Base-by-base conservation (phyloP, 2,797 vertebrate genomes). In the Rhodeus uyekii region DNA sequence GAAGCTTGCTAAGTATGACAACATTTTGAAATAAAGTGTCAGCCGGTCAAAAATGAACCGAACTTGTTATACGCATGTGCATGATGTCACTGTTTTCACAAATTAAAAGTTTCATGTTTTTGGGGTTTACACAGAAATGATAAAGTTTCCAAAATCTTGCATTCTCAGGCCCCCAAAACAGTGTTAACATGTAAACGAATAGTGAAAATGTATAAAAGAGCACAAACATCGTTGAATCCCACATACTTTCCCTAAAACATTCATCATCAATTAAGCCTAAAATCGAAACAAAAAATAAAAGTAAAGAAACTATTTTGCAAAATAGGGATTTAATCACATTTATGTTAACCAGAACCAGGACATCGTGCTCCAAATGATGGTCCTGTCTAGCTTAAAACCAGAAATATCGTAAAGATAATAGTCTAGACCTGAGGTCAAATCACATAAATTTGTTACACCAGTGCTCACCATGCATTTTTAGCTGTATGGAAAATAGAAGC, bases 1-100 rank as follows among this genome's bases (percentile, higher is more conserved):
- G 90, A 89, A 91, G 90, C 86, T 87, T 88, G 88, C 36, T 19
- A 27, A 46, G 16, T 76, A 78, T 53, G 39, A 77, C 84, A 81
- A 64, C 39, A 76, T 84, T 76, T 55, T 42, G 48, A 48, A 55
- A 10, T 55, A 24, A 55, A 61, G 67, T 42, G 73, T 78, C 36
- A 55, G 84, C 78, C 74, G 69, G 68, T 29, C 60, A 69, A 48
- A 84, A 48, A n/a, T 53, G 12, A 73, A n/a, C 10, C 29, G 79
- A 18, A 27, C 12, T 32, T 16, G n/a, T 81, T 24, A 58, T 58
- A 6, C 4, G 53, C 53, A 27, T 24, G 53, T 2, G 4, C 5
- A 6, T 27, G 10, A 13, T 5, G 0, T 58, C n/a, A 5, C 53
- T 4, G 8, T 50, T 50, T 50, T 50, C 19, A 50, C 48, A 2